Evolutionary conservation across 2,797 vertebrate species (phyloP).

Genomic region (Sebastolobus altivelis): DNA sequence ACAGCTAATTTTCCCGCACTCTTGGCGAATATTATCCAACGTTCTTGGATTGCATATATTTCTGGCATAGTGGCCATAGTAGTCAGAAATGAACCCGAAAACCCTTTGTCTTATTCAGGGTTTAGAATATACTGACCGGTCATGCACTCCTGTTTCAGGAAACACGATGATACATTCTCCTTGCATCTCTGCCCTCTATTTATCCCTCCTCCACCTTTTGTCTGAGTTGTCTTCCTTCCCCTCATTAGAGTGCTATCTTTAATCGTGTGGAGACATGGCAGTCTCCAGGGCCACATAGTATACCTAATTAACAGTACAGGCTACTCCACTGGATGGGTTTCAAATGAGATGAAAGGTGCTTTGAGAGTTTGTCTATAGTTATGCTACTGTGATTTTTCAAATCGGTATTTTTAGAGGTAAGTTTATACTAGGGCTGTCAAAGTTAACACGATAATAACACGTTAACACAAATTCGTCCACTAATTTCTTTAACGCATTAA

Average conservation of each 20-base stretch:
- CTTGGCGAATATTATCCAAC: neutral
- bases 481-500: too few relatives aligned
- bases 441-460: too few relatives aligned
- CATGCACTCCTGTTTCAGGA: constrained; percentile 5
- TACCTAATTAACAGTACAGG: constrained; percentile 52
- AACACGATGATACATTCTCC: neutral
- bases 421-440: constrained; percentile 1
- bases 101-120: neutral
- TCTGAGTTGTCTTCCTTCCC: constrained; percentile 11
- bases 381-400: neutral
- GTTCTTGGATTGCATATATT: neutral
- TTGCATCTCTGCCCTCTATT: constrained; percentile 13
- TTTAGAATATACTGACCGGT: neutral
- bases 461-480: too few relatives aligned
- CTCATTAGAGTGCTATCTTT: constrained; percentile 43
- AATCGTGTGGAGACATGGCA: constrained; percentile 39
- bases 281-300: constrained; percentile 40
- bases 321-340: constrained; percentile 13
- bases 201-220: constrained; percentile 9
- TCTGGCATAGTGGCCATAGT: neutral
- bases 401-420: neutral
- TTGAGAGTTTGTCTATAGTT: neutral
- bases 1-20: neutral
- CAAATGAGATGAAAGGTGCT: constrained; percentile 25
- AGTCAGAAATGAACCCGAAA: neutral